These are phyloP conservation scores for Argya squamiceps DNA, from an alignment of 2,797 vertebrate species.

Conservation along the genomic window DNA sequence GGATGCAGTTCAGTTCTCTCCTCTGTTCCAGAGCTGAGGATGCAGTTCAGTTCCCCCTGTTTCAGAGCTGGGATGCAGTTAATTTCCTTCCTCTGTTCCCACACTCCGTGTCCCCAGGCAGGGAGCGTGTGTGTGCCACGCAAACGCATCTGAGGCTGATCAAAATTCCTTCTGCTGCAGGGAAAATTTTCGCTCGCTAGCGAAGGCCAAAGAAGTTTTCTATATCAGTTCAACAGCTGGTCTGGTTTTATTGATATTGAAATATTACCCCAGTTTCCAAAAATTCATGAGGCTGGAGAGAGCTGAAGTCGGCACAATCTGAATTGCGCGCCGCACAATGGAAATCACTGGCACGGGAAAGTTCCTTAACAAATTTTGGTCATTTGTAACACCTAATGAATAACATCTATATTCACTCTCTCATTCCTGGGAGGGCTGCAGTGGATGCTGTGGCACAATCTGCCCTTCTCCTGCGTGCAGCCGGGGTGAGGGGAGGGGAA, in stretches of 20 bases:
- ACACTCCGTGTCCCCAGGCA: background rate
- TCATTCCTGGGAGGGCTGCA: accelerated
- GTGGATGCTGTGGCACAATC: accelerated
- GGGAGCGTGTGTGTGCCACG: background rate
- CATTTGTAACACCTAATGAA: background rate
- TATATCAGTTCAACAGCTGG: constrained; percentile 11
- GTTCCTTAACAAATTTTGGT: background rate
- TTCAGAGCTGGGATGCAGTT: background rate
- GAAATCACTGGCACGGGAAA: background rate
- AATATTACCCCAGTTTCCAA: background rate
- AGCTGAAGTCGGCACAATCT: background rate
- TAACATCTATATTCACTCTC: accelerated
- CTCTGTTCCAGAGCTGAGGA: background rate
- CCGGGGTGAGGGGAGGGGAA: background rate
- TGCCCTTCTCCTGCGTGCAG: background rate
- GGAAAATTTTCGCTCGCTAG: constrained; percentile 19
- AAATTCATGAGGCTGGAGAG: background rate
- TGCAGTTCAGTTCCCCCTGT: background rate
- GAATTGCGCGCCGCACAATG: background rate
- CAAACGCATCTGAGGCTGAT: background rate
- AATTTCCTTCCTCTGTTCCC: background rate
- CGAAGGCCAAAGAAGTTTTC: background rate
- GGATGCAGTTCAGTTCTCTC: background rate
- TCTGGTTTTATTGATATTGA: constrained; percentile 40
- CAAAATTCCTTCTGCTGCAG: background rate